These are phyloP conservation scores for Drosophila nr. perissopoda DNA, from an alignment of 2,888 invertebrate species.

Conservation along the genomic window DNA sequence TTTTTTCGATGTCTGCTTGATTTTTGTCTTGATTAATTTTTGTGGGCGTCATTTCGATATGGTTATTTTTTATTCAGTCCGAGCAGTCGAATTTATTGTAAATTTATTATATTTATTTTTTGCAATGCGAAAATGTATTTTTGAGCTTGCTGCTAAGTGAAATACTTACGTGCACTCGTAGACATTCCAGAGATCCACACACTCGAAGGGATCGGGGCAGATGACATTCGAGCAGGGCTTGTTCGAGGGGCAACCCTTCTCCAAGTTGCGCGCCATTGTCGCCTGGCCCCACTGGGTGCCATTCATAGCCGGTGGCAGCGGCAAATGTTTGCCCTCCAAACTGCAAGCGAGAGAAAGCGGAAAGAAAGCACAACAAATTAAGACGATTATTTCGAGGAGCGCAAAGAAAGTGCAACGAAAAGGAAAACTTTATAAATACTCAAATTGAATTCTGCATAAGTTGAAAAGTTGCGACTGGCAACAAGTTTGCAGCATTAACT, in stretches of 20 bases:
- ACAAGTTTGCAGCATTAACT: not conserved
- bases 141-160: conserved; percentile 84
- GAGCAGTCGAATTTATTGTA: conserved; percentile 40
- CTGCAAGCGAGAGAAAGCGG: conserved; percentile 84
- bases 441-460: not conserved
- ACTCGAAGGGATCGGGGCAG: conserved; percentile 96
- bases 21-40: conserved; percentile 1
- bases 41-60: not conserved
- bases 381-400: not conserved
- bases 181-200: conserved; percentile 98
- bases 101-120: conserved; percentile 11
- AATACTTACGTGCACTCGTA: conserved; percentile 97
- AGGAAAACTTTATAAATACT: not conserved
- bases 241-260: conserved; percentile 96
- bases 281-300: conserved; percentile 98
- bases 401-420: not conserved
- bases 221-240: conserved; percentile 97
- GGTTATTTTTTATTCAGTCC: conserved; percentile 46
- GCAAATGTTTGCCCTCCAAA: conserved; percentile 97
- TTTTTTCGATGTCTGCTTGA: conserved; percentile 25
- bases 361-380: not conserved
- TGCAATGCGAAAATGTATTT: conserved; percentile 41
- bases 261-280: conserved; percentile 96
- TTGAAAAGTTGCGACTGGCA: not conserved
- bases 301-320: conserved; percentile 96